These are phyloP conservation scores for Aplocera efformata DNA, from an alignment of 2,888 invertebrate species.

Conservation along the genomic window DNA sequence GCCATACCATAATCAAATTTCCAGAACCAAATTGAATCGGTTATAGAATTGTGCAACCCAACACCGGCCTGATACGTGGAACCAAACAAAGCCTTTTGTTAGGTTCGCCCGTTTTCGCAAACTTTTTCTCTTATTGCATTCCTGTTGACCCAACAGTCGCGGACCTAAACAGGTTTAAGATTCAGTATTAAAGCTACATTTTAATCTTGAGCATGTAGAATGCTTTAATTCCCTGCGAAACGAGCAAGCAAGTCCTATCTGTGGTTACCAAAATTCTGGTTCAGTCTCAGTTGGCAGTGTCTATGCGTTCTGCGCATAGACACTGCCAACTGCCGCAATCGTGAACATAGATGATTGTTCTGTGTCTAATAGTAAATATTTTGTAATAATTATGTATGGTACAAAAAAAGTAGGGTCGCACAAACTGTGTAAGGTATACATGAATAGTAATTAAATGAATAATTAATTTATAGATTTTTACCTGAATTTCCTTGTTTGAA, in stretches of 20 bases:
- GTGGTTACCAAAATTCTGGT: too few species aligned
- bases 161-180: conserved; percentile 61
- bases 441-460: too few species aligned
- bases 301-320: too few species aligned
- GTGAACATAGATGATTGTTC: too few species aligned
- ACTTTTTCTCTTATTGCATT: conserved; percentile 72
- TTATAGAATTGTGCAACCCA: conserved; percentile 69
- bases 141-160: conserved; percentile 66
- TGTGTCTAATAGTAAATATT: too few species aligned
- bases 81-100: conserved; percentile 78
- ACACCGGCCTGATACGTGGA: conserved; percentile 70
- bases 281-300: too few species aligned
- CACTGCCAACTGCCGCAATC: too few species aligned
- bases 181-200: conserved; percentile 40
- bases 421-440: too few species aligned
- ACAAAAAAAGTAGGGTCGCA: too few species aligned
- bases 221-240: conserved; percentile 4
- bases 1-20: conserved; percentile 52
- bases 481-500: too few species aligned
- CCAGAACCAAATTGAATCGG: conserved; percentile 63
- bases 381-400: too few species aligned
- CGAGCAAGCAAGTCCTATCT: neutral
- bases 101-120: conserved; percentile 55
- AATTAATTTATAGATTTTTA: too few species aligned
- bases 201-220: conserved; percentile 24